Evolutionary conservation across 2,888 invertebrate genomes (phyloP).

Genomic region (Lomographa bimaculata): DNA sequence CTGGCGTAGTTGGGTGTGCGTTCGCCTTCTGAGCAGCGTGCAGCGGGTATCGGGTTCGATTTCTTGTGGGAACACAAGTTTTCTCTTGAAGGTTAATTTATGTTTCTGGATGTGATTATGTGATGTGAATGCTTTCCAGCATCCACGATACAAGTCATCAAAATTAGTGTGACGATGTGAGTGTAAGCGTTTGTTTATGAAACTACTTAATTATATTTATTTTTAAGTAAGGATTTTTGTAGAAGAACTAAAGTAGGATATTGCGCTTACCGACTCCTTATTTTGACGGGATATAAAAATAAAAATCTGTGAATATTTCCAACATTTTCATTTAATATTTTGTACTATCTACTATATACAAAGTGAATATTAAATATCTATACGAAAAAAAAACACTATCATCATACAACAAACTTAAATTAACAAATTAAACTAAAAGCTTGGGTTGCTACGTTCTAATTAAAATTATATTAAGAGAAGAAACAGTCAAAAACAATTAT

Average conservation of each 20-base stretch:
- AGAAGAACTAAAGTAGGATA: too few species aligned
- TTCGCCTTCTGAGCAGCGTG: too few species aligned
- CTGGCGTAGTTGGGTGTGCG: slow-evolving; percentile 38
- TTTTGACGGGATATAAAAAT: slow-evolving; percentile 20
- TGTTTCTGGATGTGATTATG: too few species aligned
- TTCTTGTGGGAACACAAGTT: too few species aligned
- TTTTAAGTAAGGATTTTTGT: too few species aligned
- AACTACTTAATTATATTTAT: too few species aligned
- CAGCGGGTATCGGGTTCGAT: too few species aligned
- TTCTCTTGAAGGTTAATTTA: too few species aligned
- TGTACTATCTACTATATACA: slow-evolving; percentile 83
- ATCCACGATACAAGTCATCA: too few species aligned
- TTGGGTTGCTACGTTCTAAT: slow-evolving; percentile 30
- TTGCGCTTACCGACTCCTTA: neutral
- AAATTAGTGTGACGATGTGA: too few species aligned
- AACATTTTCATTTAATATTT: slow-evolving; percentile 76
- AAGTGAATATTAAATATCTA: slow-evolving; percentile 74
- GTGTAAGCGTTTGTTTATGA: too few species aligned
- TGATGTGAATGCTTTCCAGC: too few species aligned
- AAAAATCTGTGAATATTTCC: slow-evolving; percentile 47
- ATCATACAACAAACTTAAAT: slow-evolving; percentile 70
- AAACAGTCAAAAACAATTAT: slow-evolving; percentile 7
- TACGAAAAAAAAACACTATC: slow-evolving; percentile 57
- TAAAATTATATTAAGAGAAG: slow-evolving; percentile 23
- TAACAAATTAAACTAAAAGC: slow-evolving; percentile 58